Conservation (phyloP, 2,888 invertebrate species). For the Notodromas monacha region DNA sequence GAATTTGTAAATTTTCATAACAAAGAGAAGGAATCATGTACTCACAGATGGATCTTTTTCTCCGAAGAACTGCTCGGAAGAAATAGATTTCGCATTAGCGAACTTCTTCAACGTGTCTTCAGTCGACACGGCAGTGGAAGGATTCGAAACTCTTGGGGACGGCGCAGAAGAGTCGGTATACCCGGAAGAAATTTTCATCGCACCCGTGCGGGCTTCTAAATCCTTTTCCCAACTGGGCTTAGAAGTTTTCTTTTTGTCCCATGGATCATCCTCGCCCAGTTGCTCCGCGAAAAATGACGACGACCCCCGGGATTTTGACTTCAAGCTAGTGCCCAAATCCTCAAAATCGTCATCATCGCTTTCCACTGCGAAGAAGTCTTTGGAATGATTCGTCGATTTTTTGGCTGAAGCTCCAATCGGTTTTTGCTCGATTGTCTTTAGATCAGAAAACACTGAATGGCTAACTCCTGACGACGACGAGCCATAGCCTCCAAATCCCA, state of each 20-base stretch:
- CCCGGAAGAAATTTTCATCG: too few relatives aligned
- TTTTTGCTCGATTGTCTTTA: slow-evolving; percentile 72
- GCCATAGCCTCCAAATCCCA: slow-evolving; percentile 39
- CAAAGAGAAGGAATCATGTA: slow-evolving; percentile 7
- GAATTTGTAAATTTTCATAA: too few relatives aligned
- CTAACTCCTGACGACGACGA: too few relatives aligned
- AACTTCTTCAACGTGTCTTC: slow-evolving; percentile 77
- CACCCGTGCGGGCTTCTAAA: slow-evolving; percentile 1
- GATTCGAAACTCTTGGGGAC: slow-evolving; percentile 5
- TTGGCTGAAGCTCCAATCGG: too few relatives aligned
- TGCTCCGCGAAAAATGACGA: too few relatives aligned
- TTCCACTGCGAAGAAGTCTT: too few relatives aligned
- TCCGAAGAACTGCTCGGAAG: slow-evolving; percentile 83
- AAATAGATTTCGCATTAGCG: slow-evolving; percentile 83
- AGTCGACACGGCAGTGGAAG: slow-evolving; percentile 17
- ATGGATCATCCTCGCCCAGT: too few relatives aligned
- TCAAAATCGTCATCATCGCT: too few relatives aligned
- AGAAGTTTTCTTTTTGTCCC: slow-evolving; percentile 6
- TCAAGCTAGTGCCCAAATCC: too few relatives aligned
- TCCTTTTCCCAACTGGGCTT: not conserved
- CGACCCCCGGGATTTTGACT: too few relatives aligned
- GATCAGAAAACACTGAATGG: slow-evolving; percentile 60
- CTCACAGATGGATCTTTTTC: slow-evolving; percentile 16
- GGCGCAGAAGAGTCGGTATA: not conserved
- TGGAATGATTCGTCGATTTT: too few relatives aligned